Percentiles rank a stretch among this genome's conserved stretches.
Conservation (phyloP, 2,797 vertebrate genomes). For the Chlorospingus semifuscus region DNA sequence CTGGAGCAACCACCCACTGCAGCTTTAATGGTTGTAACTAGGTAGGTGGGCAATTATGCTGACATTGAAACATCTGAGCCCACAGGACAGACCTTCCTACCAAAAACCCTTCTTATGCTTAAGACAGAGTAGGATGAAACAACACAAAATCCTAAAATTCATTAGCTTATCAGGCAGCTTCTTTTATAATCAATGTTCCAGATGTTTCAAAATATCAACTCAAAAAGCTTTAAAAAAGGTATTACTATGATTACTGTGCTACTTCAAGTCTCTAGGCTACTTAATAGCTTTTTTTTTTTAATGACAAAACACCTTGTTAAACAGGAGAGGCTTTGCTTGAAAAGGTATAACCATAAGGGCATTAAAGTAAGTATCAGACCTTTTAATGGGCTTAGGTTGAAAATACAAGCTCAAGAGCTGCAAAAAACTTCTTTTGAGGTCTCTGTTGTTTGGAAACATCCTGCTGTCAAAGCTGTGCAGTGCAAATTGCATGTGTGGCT, state of each 20-base stretch:
- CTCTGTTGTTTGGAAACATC: conserved; percentile 21
- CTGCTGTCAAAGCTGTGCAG: background rate
- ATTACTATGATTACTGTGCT: background rate
- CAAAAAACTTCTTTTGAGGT: background rate
- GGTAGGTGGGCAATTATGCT: background rate
- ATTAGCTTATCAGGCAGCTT: background rate
- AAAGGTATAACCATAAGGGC: background rate
- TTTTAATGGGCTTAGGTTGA: background rate
- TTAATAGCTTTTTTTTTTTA: background rate
- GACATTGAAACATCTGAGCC: background rate
- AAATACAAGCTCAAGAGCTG: background rate
- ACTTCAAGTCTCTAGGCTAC: background rate
- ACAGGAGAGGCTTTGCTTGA: background rate
- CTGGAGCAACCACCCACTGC: background rate
- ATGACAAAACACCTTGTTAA: background rate
- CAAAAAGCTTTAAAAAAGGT: background rate
- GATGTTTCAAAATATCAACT: background rate
- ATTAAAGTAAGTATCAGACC: background rate
- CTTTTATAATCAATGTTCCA: background rate
- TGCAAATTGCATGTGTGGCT: background rate
- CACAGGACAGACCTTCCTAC: background rate
- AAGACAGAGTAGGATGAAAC: background rate
- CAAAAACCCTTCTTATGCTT: background rate
- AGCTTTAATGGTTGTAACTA: background rate
- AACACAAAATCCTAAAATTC: background rate